These are phyloP conservation scores for Temnothorax longispinosus DNA, from an alignment of 1,140 invertebrate species.

Conservation along the genomic window DNA sequence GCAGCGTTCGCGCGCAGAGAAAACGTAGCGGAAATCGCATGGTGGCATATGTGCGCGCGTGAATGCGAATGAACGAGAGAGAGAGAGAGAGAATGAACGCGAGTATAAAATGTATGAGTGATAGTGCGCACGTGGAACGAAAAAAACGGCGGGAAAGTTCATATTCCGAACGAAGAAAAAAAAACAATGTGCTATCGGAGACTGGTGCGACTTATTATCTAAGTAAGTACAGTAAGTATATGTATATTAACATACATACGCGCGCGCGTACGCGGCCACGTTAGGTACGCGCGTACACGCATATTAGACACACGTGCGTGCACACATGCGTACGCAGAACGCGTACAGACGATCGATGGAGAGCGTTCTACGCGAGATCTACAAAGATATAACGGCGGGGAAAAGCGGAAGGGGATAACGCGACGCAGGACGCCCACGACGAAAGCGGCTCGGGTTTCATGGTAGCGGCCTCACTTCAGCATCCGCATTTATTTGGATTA, in stretches of 20 bases:
- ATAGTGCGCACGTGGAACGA: conserved; percentile 25
- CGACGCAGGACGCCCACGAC: conserved; percentile 48
- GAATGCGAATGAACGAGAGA: conserved; percentile 1
- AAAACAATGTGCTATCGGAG: conserved; percentile 68
- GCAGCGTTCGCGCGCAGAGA: conserved; percentile 49
- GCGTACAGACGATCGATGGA: conserved; percentile 5
- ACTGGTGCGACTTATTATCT: conserved; percentile 71
- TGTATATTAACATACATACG: conserved; percentile 57
- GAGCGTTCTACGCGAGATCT: conserved; percentile 1
- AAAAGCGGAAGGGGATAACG: neutral
- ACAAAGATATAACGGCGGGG: neutral
- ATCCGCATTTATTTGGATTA: conserved; percentile 67
- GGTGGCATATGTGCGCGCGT: conserved; percentile 39
- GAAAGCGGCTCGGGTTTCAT: conserved; percentile 61
- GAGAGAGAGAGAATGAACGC: conserved; percentile 5
- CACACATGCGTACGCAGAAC: conserved; percentile 63
- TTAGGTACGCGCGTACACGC: conserved; percentile 34
- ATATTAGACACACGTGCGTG: conserved; percentile 61
- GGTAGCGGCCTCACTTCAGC: conserved; percentile 45
- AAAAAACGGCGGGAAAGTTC: conserved; percentile 37
- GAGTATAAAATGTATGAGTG: neutral
- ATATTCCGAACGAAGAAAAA: conserved; percentile 67
- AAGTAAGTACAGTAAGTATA: conserved; percentile 67
- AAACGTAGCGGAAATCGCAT: conserved; percentile 56
- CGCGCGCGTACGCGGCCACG: conserved; percentile 24